These are phyloP conservation scores for Podarcis cretensis DNA, from an alignment of 2,113 vertebrate species.

Conservation along the genomic window DNA sequence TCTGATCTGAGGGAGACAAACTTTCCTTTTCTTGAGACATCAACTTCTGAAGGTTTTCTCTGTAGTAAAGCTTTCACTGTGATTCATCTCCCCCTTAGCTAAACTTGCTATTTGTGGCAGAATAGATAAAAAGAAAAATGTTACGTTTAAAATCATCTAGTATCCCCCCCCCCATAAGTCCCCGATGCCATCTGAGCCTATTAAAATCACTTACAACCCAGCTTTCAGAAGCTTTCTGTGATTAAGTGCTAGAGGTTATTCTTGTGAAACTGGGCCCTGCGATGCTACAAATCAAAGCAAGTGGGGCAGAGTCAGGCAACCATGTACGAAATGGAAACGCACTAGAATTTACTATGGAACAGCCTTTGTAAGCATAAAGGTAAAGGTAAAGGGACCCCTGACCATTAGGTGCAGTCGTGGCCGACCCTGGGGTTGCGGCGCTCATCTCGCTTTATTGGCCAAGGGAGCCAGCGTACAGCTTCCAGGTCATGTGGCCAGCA, in stretches of 20 bases:
- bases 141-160: neutral
- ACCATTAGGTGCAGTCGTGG: too few species aligned
- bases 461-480: too few species aligned
- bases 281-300: conserved; percentile 28
- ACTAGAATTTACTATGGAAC: neutral
- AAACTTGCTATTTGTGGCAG: neutral
- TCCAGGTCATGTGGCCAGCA: too few species aligned
- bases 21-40: neutral
- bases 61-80: conserved; percentile 4
- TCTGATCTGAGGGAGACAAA: neutral
- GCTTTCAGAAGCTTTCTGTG: conserved; percentile 21
- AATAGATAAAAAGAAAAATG: neutral
- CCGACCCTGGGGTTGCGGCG: too few species aligned
- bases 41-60: neutral
- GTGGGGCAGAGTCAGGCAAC: neutral
- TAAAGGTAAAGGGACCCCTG: too few species aligned
- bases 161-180: neutral
- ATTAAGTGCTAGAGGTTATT: neutral
- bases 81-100: conserved; percentile 17
- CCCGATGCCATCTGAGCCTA: neutral
- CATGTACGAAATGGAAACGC: neutral
- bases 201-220: neutral
- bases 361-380: too few species aligned
- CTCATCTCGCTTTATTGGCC: too few species aligned
- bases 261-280: neutral